Conservation (phyloP, 2,113 vertebrate species). For the Psilopsiagon aymara region DNA sequence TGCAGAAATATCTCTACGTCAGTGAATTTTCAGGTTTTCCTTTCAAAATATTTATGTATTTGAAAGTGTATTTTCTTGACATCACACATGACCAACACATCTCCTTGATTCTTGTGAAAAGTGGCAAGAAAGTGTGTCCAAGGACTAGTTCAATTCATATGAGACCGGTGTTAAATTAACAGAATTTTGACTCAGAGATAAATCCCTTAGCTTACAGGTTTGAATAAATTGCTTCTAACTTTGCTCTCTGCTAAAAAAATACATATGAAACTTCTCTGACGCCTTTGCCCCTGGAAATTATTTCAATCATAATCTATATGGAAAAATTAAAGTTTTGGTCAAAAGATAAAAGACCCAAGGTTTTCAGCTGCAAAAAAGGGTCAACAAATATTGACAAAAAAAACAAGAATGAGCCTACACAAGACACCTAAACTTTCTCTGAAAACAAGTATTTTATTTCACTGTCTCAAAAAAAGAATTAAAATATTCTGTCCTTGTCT, state of each 20-base stretch:
- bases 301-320: neutral
- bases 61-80: neutral
- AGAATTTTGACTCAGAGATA: neutral
- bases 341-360: neutral
- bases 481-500: neutral
- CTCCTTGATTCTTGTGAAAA: neutral
- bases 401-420: neutral
- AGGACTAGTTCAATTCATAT: neutral
- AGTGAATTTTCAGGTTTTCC: neutral
- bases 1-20: neutral
- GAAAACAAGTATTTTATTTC: neutral
- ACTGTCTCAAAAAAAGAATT: neutral
- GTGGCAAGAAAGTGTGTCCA: neutral
- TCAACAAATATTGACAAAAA: neutral
- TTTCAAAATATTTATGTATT: neutral
- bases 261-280: neutral
- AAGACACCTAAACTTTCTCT: neutral
- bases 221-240: neutral
- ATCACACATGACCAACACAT: neutral
- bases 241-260: neutral
- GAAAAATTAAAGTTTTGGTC: neutral
- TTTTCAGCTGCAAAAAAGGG: neutral
- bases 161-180: neutral
- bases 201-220: neutral
- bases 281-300: neutral